Conservation (phyloP, 2,888 invertebrate species). For the Octonoba sinensis region DNA sequence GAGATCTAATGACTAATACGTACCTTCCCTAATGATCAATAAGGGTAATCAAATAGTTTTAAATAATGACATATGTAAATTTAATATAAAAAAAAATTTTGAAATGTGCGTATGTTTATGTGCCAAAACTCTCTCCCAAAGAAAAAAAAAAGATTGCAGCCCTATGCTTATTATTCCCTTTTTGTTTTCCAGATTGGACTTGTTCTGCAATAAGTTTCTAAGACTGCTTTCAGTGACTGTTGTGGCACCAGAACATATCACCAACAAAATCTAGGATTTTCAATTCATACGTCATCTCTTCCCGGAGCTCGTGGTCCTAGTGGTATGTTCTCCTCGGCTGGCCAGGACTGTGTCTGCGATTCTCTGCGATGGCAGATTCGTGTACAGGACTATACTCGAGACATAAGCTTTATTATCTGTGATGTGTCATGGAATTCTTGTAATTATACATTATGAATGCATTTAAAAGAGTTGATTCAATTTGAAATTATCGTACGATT, state of each 20-base stretch:
- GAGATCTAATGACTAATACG: no score
- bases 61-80: no score
- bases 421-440: constrained; percentile 25
- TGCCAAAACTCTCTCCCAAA: not conserved
- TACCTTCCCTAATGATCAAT: no score
- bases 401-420: constrained; percentile 45
- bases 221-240: not conserved
- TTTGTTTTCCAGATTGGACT: constrained; percentile 43
- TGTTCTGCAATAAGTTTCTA: constrained; percentile 47
- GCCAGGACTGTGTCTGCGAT: not conserved
- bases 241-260: constrained; percentile 48
- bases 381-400: not conserved
- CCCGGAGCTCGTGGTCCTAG: not conserved
- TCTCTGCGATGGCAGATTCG: not conserved
- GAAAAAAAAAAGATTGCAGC: not conserved
- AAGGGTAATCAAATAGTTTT: no score
- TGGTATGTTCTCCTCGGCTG: constrained; percentile 4
- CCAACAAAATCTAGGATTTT: constrained; percentile 2
- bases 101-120: not conserved
- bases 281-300: not conserved
- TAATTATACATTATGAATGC: constrained; percentile 4
- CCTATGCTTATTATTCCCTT: no score
- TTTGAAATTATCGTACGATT: no score
- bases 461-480: no score
- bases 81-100: no score